These are phyloP conservation scores for Platyscapa corneri DNA, from an alignment of 1,140 invertebrate species.

Conservation along the genomic window DNA sequence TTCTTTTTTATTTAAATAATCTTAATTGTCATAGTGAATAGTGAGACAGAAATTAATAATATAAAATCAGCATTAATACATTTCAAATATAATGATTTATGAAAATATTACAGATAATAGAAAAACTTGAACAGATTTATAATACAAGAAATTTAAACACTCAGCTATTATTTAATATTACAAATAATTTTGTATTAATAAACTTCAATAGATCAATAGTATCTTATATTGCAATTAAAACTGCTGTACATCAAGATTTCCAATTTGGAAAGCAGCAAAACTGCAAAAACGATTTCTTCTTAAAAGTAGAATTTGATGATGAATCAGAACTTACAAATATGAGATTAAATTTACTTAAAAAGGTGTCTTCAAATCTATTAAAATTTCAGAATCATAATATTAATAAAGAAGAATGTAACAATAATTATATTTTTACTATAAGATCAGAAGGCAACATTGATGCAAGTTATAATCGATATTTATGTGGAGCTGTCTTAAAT, in stretches of 20 bases:
- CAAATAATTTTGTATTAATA: slow-evolving; percentile 35
- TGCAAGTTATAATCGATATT: slow-evolving; percentile 57
- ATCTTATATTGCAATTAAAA: slow-evolving; percentile 56
- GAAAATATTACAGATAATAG: slow-evolving; percentile 5
- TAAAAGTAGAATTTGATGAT: slow-evolving; percentile 56
- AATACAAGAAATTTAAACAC: neutral
- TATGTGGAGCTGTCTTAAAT: slow-evolving; percentile 75
- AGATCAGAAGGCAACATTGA: slow-evolving; percentile 68
- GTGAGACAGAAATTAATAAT: no score
- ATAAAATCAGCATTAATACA: no score
- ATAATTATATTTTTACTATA: slow-evolving; percentile 69
- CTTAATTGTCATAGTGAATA: no score
- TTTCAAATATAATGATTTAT: no score
- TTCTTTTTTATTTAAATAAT: no score
- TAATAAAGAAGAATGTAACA: slow-evolving; percentile 52
- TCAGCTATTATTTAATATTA: neutral
- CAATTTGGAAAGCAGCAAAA: slow-evolving; percentile 57
- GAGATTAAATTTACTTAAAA: slow-evolving; percentile 67
- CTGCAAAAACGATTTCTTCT: slow-evolving; percentile 44
- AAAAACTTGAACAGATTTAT: neutral
- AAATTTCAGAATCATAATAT: slow-evolving; percentile 60
- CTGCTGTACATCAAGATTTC: slow-evolving; percentile 46
- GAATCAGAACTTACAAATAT: slow-evolving; percentile 65
- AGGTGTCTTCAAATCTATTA: slow-evolving; percentile 67
- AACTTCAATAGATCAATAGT: slow-evolving; percentile 58